Evolutionary conservation across 1,140 invertebrate species (phyloP), one percentile per base, ranked within the genome.

Genomic region (Colletes latitarsis): DNA sequence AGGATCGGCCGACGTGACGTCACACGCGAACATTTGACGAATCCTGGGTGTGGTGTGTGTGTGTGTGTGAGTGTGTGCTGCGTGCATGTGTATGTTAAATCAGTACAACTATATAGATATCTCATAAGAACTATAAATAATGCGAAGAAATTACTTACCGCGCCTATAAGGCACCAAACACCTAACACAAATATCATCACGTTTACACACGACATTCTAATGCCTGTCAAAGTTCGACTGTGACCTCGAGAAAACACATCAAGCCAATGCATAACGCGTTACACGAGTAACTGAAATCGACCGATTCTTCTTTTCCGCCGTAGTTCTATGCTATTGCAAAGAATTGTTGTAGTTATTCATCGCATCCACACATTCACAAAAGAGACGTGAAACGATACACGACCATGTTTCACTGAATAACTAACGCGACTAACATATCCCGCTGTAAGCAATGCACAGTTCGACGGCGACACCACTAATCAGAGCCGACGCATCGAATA

Each of bases 1-100:
- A 68, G 64, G 68, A 87, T 90, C 77, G 80, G 77, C 68, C 69
- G 85, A 89, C 19, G n/a, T 90, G 89, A 90, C 89, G 89, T 90
- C 89, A 82, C 39, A n/a, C 19, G 21, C 12, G 30, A 73, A 15
- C 21, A 4, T 60, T 60, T 60, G 12, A 49, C 8, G 49, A 41
- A 71, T 57, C 43, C 64, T 62, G 58, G 60, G 82, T 72, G 66
- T 73, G 63, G 39, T 63, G 57, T 67, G 4, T 19, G 10, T 21
- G 43, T 43, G 30, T 69, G 30, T 2, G 30, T 30, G n/a, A n/a
- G n/a, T n/a, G n/a, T n/a, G n/a, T n/a, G n/a, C n/a, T n/a, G n/a
- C 30, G 30, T 30, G 60, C 58, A 21, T 49, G 43, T 66, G 71
- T 6, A 43, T 49, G 49, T 15, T 41, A 1, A 12, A 52, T 21